These are phyloP conservation scores for Limnothrissa miodon DNA, from an alignment of 2,113 vertebrate genomes.

Conservation along the genomic window DNA sequence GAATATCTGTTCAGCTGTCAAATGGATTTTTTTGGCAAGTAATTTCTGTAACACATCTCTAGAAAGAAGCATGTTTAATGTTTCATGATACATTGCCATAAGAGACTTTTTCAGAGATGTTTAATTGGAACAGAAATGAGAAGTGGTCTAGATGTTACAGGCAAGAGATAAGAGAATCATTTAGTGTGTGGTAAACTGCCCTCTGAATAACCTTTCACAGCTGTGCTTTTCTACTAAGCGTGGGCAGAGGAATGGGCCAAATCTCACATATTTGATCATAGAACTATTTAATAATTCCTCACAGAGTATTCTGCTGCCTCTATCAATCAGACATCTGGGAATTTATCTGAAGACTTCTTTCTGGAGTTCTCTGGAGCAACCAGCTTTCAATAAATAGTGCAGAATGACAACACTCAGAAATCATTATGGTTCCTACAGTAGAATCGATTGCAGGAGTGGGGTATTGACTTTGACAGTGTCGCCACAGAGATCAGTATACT, in stretches of 20 bases:
- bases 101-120: neutral
- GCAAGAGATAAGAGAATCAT: neutral
- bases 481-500: neutral
- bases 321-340: neutral
- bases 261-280: neutral
- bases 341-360: neutral
- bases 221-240: neutral
- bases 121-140: neutral
- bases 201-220: neutral
- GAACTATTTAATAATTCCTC: neutral
- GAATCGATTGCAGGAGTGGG: neutral
- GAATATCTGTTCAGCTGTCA: neutral
- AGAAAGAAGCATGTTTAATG: neutral
- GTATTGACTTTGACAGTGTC: neutral
- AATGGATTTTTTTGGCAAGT: neutral
- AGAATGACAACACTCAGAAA: neutral
- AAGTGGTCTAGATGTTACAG: neutral
- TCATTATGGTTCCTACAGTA: neutral
- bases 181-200: neutral
- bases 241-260: neutral
- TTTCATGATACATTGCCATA: too few species aligned
- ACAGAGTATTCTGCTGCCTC: neutral
- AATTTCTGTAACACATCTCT: neutral
- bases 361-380: too few species aligned
- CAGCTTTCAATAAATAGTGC: neutral